Evolutionary conservation across 64 coral and sea anemone species (phyloP).

Genomic region (Trachythela sp.): DNA sequence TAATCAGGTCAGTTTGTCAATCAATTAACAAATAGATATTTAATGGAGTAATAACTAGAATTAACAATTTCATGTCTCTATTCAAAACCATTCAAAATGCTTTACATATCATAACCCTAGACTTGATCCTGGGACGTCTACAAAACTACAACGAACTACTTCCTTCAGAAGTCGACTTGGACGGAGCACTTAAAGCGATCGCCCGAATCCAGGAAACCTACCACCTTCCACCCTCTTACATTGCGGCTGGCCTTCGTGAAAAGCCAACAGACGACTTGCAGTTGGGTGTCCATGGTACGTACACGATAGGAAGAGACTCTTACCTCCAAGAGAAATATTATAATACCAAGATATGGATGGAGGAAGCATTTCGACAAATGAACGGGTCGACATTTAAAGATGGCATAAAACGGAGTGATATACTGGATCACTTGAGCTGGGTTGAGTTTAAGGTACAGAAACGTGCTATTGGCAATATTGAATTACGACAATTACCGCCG

Average conservation of each 20-base stretch:
- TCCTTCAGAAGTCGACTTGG: not conserved
- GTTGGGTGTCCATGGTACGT: not conserved
- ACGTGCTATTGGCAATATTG: not conserved
- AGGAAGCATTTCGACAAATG: not conserved
- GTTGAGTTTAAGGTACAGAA: not conserved
- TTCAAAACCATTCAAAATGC: no score
- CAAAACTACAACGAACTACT: not conserved
- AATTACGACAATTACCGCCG: no score
- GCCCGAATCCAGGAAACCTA: conserved; percentile 1
- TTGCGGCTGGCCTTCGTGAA: not conserved
- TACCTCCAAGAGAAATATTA: not conserved
- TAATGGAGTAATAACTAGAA: no score
- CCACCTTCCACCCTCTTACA: not conserved
- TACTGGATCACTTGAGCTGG: conserved; percentile 14
- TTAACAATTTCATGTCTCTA: no score
- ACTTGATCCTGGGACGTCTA: not conserved
- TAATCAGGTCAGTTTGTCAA: no score
- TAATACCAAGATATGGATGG: conserved; percentile 13
- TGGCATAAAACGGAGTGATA: not conserved
- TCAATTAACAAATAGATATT: no score
- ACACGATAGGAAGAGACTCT: not conserved
- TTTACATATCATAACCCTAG: not conserved
- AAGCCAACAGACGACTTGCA: not conserved
- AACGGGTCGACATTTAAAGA: not conserved
- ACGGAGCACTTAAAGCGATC: not conserved